phyloP scores from a whole-genome alignment of 2,797 vertebrate genomes.

The Pseudochaenichthys georgianus region DNA sequence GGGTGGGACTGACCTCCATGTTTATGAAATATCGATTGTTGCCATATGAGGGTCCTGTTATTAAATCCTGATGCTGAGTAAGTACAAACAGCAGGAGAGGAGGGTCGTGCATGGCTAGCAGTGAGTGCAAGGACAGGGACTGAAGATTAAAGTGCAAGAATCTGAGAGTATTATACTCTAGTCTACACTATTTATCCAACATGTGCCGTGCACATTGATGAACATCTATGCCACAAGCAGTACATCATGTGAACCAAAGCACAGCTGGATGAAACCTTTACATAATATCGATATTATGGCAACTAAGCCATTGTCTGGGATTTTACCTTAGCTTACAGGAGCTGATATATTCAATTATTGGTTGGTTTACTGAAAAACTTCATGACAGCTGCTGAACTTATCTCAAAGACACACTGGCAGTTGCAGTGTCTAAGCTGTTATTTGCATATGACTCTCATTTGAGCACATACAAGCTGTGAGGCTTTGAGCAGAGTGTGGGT shows the following conservation, averaged over 20 bases:
- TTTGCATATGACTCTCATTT: constrained; percentile 67
- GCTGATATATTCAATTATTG: constrained; percentile 28
- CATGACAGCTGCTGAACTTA: constrained; percentile 47
- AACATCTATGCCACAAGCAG: background rate
- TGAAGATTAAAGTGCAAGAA: constrained; percentile 1
- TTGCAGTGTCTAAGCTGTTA: constrained; percentile 38
- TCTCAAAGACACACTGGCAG: constrained; percentile 44
- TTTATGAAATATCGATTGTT: constrained; percentile 45
- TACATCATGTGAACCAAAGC: background rate
- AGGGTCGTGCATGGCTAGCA: constrained; percentile 8
- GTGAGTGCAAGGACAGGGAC: constrained; percentile 4
- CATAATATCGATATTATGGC: background rate
- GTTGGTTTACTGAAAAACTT: constrained; percentile 31
- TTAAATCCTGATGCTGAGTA: constrained; percentile 32
- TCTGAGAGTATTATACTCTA: background rate
- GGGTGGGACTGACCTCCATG: constrained; percentile 20
- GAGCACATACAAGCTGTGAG: constrained; percentile 44
- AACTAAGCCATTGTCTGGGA: background rate
- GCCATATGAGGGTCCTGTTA: constrained; percentile 16
- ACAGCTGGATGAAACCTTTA: background rate
- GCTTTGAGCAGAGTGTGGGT: constrained; percentile 27
- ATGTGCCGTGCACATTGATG: too few species aligned
- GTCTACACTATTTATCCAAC: too few species aligned
- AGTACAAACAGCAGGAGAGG: constrained; percentile 1
- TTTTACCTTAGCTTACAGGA: constrained; percentile 8